phyloP scores from a whole-genome alignment of 2,113 vertebrate genomes.

The Microtus oregoni region DNA sequence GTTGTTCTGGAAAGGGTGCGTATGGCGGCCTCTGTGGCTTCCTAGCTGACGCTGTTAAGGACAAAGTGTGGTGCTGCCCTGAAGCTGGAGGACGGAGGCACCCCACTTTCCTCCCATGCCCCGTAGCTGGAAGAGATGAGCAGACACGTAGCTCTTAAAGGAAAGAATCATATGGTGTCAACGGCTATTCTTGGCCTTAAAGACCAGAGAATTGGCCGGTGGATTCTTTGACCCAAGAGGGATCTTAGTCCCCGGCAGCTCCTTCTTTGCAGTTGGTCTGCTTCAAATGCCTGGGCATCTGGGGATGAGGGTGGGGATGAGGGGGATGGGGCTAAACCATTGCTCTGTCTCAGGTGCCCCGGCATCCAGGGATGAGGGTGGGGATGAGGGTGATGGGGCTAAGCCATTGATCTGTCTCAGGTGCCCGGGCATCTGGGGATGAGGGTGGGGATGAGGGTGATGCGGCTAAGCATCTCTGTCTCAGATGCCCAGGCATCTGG shows the following conservation, averaged over 20 bases:
- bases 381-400: too few relatives aligned
- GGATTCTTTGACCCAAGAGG: constrained; percentile 5
- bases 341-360: not conserved
- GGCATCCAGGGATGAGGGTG: not conserved
- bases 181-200: not conserved
- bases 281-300: not conserved
- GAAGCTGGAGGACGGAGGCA: not conserved
- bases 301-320: too few relatives aligned
- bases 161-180: not conserved
- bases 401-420: too few relatives aligned
- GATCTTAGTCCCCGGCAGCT: not conserved
- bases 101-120: not conserved
- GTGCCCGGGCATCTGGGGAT: too few relatives aligned
- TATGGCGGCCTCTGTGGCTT: not conserved
- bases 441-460: not conserved
- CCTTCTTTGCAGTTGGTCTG: not conserved
- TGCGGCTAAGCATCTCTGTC: not conserved
- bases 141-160: not conserved
- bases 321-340: not conserved
- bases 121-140: not conserved
- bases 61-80: not conserved
- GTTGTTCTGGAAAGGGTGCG: not conserved
- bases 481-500: not conserved
- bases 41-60: not conserved
- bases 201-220: not conserved